Conservation (phyloP, 2,797 vertebrate species). For the Dallia pectoralis region DNA sequence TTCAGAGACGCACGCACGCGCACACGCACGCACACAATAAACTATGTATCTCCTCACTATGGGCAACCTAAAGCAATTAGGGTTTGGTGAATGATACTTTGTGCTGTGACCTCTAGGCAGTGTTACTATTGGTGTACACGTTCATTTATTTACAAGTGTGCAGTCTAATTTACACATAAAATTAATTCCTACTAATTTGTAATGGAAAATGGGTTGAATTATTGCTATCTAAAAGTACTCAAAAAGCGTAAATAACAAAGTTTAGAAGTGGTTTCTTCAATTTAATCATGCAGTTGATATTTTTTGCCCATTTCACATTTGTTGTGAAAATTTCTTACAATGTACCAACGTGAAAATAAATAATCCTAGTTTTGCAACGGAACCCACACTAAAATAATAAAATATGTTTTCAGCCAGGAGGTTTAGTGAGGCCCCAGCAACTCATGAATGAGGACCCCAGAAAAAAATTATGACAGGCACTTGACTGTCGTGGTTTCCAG, state of each 20-base stretch:
- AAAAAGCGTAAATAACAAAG: conserved; percentile 29
- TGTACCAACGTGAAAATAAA: conserved; percentile 29
- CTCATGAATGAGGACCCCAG: conserved; percentile 68
- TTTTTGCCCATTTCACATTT: no score
- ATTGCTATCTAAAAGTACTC: conserved; percentile 4
- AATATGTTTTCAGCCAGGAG: conserved; percentile 18
- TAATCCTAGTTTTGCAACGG: conserved; percentile 22
- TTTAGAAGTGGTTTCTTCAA: conserved; percentile 16
- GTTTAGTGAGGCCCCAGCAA: conserved; percentile 41
- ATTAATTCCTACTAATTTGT: conserved; percentile 10
- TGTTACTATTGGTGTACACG: conserved; percentile 29
- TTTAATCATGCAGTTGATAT: conserved; percentile 2
- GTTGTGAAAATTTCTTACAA: conserved; percentile 16
- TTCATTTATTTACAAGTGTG: conserved; percentile 60
- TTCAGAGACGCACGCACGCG: no score
- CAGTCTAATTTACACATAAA: conserved; percentile 57
- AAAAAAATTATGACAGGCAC: conserved; percentile 86
- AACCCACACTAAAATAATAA: conserved; percentile 10
- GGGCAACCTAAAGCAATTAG: background rate
- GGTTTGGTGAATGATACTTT: background rate
- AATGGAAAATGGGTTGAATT: conserved; percentile 12
- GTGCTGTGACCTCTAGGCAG: conserved; percentile 28
- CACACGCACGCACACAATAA: no score
- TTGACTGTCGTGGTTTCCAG: conserved; percentile 76
- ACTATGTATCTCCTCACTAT: no score